phyloP scores from a whole-genome alignment of 2,113 vertebrate genomes.

The Tapirus terrestris region DNA sequence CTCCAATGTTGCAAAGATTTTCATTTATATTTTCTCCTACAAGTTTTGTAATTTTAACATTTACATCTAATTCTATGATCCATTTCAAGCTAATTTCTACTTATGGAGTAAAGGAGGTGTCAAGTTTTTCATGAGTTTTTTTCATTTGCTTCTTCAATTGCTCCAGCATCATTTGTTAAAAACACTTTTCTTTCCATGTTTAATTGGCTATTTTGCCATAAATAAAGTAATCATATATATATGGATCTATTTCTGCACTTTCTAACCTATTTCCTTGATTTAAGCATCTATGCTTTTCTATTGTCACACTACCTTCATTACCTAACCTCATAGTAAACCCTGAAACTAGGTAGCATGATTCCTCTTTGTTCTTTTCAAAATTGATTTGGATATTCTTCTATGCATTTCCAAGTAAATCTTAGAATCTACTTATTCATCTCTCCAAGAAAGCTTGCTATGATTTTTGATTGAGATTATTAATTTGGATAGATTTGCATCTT shows the following conservation, averaged over 20 bases:
- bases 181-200: neutral
- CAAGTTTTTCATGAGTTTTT: neutral
- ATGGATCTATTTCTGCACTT: neutral
- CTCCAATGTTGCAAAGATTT: neutral
- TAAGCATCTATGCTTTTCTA: too few relatives aligned
- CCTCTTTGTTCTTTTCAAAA: too few relatives aligned
- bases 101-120: neutral
- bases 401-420: too few relatives aligned
- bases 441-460: too few relatives aligned
- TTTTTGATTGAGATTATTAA: too few relatives aligned
- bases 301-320: too few relatives aligned
- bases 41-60: neutral
- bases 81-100: neutral
- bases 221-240: neutral
- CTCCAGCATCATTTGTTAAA: neutral
- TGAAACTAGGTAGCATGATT: neutral
- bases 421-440: too few relatives aligned
- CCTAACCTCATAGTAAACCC: too few relatives aligned
- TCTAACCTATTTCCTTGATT: neutral
- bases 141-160: neutral
- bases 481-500: too few relatives aligned
- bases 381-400: too few relatives aligned
- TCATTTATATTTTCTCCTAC: neutral
- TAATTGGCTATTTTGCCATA: neutral
- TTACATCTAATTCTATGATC: neutral